Percentiles rank a stretch among this genome's conserved stretches.
Evolutionary conservation across 2,888 invertebrate species (phyloP).

Genomic region (Polyommatus iphigenia): DNA sequence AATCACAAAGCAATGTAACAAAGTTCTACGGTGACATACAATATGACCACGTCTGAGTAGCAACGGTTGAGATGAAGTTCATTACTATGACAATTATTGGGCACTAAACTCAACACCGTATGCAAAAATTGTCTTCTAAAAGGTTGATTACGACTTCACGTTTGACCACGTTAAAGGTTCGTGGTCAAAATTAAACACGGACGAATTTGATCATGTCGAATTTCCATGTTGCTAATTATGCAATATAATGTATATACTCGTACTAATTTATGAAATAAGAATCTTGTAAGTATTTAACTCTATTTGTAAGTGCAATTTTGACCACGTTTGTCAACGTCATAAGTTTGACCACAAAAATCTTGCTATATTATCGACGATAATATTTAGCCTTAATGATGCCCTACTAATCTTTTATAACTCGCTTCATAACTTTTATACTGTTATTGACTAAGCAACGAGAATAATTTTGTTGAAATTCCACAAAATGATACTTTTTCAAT

Average conservation of each 20-base stretch:
- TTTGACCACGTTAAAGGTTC: not conserved
- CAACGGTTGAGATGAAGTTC: not conserved
- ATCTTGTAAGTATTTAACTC: constrained; percentile 3
- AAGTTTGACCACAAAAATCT: not conserved
- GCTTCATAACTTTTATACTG: constrained; percentile 10
- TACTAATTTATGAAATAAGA: not conserved
- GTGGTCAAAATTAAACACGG: not conserved
- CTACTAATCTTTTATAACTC: not conserved
- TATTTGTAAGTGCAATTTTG: not conserved
- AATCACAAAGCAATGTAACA: too few species aligned
- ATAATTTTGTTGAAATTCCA: not conserved
- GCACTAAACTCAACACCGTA: not conserved
- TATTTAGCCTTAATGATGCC: not conserved
- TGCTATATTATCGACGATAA: constrained; percentile 5
- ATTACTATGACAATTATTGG: not conserved
- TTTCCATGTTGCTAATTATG: not conserved
- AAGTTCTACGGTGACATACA: not conserved
- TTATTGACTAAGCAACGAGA: not conserved
- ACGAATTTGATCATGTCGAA: constrained; percentile 15
- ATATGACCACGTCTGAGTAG: not conserved
- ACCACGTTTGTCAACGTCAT: not conserved
- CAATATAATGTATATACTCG: constrained; percentile 1
- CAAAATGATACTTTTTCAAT: not conserved
- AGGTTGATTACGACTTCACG: not conserved
- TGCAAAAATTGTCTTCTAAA: not conserved